Base-by-base conservation (phyloP, 2,888 invertebrate species). In the Aspidiotus rigidus region DNA sequence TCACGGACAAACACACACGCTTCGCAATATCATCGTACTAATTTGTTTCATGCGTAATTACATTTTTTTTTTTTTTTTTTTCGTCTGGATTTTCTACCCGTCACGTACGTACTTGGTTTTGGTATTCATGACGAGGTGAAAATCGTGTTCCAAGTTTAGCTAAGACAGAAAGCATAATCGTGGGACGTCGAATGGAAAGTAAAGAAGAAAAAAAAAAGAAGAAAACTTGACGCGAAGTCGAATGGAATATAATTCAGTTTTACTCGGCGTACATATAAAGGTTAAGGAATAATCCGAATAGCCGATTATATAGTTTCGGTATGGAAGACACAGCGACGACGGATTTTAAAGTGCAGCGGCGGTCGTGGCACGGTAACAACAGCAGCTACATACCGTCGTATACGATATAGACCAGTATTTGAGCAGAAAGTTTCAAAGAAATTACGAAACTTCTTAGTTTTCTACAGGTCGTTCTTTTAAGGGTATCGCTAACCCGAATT, bases 401-500 rank as follows among this genome's bases (percentile, higher is more conserved):
- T 28, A 28, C 28, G 28, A 28, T 28, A 28, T 49, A 49, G 49
- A 49, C 49, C 49, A 49, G 49, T 59, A 57, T 66, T 28, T 66
- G 49, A 44, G 66, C 57, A 49, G 59, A 66, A 66, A 44, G 57
- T 66, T 66, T 66, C 66, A 57, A 66, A 66, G 66, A 66, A 66
- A 66, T 66, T 66, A 66, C 66, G 59, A 59, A 57, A 57, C 66
- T 66, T 66, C 66, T 66, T 66, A 66, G 66, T 44, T 66, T 66
- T 66, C 66, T 44, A 66, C 66, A 66, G 66, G 66, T 66, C 66
- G 66, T 66, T 66, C 56, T 59, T 66, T 66, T 59, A 66, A 60
- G 66, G 66, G 66, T 66, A 66, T 66, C 66, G 66, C 66, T 66
- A 66, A 66, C 66, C 66, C 66, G 66, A 66, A 57, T 66, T 66